Evolutionary conservation across 1,140 invertebrate genomes (phyloP).

Genomic region (Telenomus remus): DNA sequence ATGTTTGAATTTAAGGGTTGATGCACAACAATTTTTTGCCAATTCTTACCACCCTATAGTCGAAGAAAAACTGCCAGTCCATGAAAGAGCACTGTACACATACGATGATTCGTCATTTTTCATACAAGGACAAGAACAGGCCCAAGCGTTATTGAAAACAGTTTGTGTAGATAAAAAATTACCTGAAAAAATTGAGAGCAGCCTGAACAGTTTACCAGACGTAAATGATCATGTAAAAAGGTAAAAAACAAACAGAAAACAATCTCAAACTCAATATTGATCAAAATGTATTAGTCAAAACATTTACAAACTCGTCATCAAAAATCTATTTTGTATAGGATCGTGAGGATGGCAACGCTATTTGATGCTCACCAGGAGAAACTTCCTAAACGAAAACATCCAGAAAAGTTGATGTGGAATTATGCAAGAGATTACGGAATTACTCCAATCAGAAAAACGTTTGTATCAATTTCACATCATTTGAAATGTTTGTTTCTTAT

Average conservation of each 20-base stretch:
- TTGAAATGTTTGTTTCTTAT: background rate
- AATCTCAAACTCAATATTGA: too few relatives aligned
- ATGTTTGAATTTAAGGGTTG: too few relatives aligned
- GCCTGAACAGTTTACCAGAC: constrained; percentile 68
- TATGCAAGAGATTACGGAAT: constrained; percentile 85
- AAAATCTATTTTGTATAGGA: constrained; percentile 67
- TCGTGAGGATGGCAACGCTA: constrained; percentile 82
- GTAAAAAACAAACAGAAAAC: constrained; percentile 44
- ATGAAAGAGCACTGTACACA: constrained; percentile 71
- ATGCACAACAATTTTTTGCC: background rate
- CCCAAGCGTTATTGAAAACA: constrained; percentile 84
- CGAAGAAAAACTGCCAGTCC: background rate
- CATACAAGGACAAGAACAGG: constrained; percentile 83
- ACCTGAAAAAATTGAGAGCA: constrained; percentile 76
- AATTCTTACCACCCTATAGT: constrained; percentile 4
- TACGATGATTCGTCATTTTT: constrained; percentile 79
- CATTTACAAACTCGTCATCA: too few relatives aligned
- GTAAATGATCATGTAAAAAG: constrained; percentile 67
- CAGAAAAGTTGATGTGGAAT: constrained; percentile 81
- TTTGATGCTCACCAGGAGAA: constrained; percentile 87
- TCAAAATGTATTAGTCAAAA: too few relatives aligned
- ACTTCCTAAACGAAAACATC: constrained; percentile 83
- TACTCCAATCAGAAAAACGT: constrained; percentile 82
- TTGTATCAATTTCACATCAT: constrained; percentile 64
- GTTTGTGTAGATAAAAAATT: constrained; percentile 79